Evolutionary conservation across 2,888 invertebrate genomes (phyloP), one percentile per base, ranked within the genome.

Genomic region (Cheilosia scutellata): DNA sequence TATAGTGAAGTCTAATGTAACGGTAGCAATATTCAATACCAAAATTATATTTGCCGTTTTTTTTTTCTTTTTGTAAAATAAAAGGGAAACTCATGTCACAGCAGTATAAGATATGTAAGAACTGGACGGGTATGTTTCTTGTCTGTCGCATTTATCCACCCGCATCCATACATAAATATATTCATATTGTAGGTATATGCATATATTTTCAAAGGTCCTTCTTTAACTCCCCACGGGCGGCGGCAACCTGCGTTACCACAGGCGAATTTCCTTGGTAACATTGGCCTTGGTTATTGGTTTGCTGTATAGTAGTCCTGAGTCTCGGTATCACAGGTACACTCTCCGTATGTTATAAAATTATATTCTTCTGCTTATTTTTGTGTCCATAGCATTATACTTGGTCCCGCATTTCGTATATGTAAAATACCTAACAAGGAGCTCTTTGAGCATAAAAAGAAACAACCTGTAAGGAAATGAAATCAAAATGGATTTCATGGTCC

Each of bases 401-500:
- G 70, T 75, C 57, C 62, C 71, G 44, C 33, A 49, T 49, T 44
- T 68, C 25, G 25, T 86, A 72, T 77, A 76, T 72, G 86, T 86
- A 82, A 86, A 82, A 77, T 82, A 86, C 63, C 82, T 82, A 86
- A 86, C 86, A 86, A 86, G 86, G 66, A 83, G 58, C 76, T 78
- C 75, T 75, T 83, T 77, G 83, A 78, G 70, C 75, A 80, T 76
- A 76, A 87, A 87, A 77, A 82, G 86, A 84, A 87, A 86, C 84
- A 88, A 88, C 82, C 88, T 86, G 78, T 74, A 88, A 88, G 87
- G 88, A 88, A 89, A 89, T 89, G 88, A 89, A 89, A 89, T 89
- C 87, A 89, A 89, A 89, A 89, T 89, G 88, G 89, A 89, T 89
- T 89, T 89, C 88, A 89, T 89, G 89, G 89, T 89, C 89, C 89